phyloP scores from a whole-genome alignment of 1,140 invertebrate genomes.

The Eumaeus atala region DNA sequence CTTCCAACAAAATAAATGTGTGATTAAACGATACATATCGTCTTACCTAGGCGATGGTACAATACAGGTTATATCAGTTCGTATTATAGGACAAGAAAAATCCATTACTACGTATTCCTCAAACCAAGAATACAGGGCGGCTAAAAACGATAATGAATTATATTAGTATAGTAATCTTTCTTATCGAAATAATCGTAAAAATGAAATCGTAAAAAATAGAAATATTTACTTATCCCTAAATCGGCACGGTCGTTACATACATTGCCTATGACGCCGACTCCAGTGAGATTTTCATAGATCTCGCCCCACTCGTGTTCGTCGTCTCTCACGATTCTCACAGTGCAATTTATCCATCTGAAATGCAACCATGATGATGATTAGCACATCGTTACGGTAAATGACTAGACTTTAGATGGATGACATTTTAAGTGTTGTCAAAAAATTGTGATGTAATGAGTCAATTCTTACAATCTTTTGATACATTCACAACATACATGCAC shows the following conservation, averaged over 20 bases:
- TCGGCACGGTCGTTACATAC: slow-evolving; percentile 75
- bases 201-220: slow-evolving; percentile 11
- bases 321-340: slow-evolving; percentile 65
- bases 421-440: too few relatives aligned
- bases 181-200: too few relatives aligned
- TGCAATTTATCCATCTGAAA: slow-evolving; percentile 70
- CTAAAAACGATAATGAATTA: too few relatives aligned
- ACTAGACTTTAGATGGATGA: too few relatives aligned
- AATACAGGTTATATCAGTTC: slow-evolving; percentile 76
- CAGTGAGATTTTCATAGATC: slow-evolving; percentile 75
- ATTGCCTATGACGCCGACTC: slow-evolving; percentile 75
- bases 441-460: too few relatives aligned
- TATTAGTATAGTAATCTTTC: too few relatives aligned
- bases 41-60: slow-evolving; percentile 73
- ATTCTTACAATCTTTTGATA: too few relatives aligned
- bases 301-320: slow-evolving; percentile 75
- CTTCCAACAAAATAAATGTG: too few relatives aligned
- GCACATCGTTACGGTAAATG: too few relatives aligned
- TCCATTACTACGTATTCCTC: slow-evolving; percentile 74
- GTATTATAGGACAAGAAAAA: slow-evolving; percentile 70
- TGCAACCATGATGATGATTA: slow-evolving; percentile 8
- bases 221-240: slow-evolving; percentile 69
- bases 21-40: too few relatives aligned
- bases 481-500: too few relatives aligned
- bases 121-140: slow-evolving; percentile 77